Evolutionary conservation across 2,888 invertebrate species (phyloP).

Genomic region (Perdita meconis): DNA sequence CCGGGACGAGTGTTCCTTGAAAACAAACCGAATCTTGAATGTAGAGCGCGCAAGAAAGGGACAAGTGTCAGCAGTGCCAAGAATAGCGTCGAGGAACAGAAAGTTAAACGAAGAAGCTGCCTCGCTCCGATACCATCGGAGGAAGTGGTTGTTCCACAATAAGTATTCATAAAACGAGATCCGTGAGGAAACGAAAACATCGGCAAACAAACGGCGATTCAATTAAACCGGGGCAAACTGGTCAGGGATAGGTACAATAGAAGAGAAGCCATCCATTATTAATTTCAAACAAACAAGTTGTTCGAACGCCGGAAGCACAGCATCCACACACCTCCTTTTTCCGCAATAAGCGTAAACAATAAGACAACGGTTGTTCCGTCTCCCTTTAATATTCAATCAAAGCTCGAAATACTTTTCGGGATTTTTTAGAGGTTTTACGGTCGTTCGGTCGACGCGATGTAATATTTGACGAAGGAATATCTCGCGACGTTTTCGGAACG

Average conservation of each 20-base stretch:
- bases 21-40: background rate
- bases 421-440: background rate
- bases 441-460: background rate
- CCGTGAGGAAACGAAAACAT: background rate
- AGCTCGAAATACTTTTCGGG: background rate
- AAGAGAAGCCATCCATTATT: background rate
- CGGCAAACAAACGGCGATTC: slow-evolving; percentile 12
- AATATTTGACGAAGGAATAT: background rate
- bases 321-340: background rate
- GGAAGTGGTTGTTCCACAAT: background rate
- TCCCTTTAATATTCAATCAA: background rate
- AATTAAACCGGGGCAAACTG: slow-evolving; percentile 17
- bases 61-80: background rate
- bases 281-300: slow-evolving; percentile 4
- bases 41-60: slow-evolving; percentile 6
- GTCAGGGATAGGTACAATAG: background rate
- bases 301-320: background rate
- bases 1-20: background rate
- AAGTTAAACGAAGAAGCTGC: background rate
- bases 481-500: background rate
- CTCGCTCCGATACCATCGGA: slow-evolving; percentile 1
- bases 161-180: background rate
- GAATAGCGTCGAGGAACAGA: background rate
- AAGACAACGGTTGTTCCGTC: background rate
- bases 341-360: background rate